Percentiles rank a stretch among this genome's conserved stretches.
phyloP scores from a whole-genome alignment of 1,140 invertebrate genomes.

The Drosophila tani region DNA sequence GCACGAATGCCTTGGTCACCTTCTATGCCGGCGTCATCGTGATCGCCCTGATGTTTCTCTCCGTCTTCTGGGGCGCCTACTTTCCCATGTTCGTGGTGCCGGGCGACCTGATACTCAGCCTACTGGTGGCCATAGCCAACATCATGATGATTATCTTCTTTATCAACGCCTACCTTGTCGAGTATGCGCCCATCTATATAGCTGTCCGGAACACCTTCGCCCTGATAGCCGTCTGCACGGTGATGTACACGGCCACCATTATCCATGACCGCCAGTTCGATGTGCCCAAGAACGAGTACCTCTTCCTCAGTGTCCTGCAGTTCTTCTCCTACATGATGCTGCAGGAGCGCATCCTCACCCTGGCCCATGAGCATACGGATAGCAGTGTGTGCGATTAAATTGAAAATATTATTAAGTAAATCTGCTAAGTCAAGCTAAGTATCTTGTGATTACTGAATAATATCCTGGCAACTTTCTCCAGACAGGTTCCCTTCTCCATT shows the following conservation, averaged over 20 bases:
- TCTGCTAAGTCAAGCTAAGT: too few species aligned
- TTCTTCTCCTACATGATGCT: slow-evolving; percentile 72
- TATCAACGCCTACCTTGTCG: slow-evolving; percentile 38
- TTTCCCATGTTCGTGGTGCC: slow-evolving; percentile 67
- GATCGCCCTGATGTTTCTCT: slow-evolving; percentile 26
- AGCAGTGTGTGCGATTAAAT: too few species aligned
- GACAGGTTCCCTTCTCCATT: not conserved
- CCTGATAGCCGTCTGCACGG: slow-evolving; percentile 43
- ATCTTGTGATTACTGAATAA: not conserved
- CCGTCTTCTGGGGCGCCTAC: slow-evolving; percentile 63
- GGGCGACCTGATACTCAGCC: slow-evolving; percentile 62
- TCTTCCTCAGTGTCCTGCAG: slow-evolving; percentile 60
- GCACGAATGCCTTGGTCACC: slow-evolving; percentile 37
- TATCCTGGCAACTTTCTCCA: not conserved
- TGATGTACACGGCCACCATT: slow-evolving; percentile 73
- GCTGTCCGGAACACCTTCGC: slow-evolving; percentile 58
- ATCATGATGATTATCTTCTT: slow-evolving; percentile 59
- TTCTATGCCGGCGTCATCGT: slow-evolving; percentile 56
- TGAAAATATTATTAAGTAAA: too few species aligned
- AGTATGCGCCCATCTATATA: not conserved
- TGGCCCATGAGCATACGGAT: slow-evolving; percentile 1
- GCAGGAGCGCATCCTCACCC: slow-evolving; percentile 54
- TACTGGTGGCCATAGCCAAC: slow-evolving; percentile 42
- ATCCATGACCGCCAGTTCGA: slow-evolving; percentile 71
- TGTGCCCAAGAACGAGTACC: slow-evolving; percentile 67